Percentiles rank a stretch among this genome's conserved stretches.
phyloP scores from a whole-genome alignment of 2,888 invertebrate genomes.

The Drosophila acutilabella region DNA sequence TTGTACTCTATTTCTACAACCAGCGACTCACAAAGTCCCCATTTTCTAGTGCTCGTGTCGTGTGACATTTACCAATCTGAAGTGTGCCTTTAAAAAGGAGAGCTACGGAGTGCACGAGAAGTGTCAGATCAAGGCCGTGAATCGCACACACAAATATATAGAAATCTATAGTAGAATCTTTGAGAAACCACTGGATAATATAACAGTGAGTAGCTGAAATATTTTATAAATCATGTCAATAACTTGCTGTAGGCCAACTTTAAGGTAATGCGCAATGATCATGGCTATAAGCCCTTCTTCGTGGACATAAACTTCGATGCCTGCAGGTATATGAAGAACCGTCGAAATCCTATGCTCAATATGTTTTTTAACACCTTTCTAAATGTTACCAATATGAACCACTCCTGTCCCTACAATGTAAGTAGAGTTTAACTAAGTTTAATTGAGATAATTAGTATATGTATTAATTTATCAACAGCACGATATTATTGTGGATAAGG shows the following conservation, averaged over 20 bases:
- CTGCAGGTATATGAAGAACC: conserved; percentile 23
- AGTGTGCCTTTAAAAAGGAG: no score
- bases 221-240: no score
- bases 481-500: conserved; percentile 5
- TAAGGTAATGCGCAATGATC: conserved; percentile 36
- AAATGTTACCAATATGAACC: conserved; percentile 42
- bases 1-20: no score
- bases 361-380: conserved; percentile 8
- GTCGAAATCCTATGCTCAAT: conserved; percentile 13
- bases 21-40: no score
- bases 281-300: conserved; percentile 41
- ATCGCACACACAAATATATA: no score
- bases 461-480: conserved; percentile 2
- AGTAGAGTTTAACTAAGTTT: background rate
- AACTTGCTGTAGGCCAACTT: background rate
- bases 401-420: conserved; percentile 48
- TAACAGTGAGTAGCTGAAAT: no score
- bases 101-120: no score
- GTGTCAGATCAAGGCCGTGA: no score
- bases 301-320: conserved; percentile 24
- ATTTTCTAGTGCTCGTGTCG: no score
- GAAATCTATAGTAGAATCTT: no score
- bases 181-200: no score
- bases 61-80: no score
- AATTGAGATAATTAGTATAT: background rate